Base-by-base conservation (phyloP, 2,797 vertebrate species). In the Pagetopsis macropterus region DNA sequence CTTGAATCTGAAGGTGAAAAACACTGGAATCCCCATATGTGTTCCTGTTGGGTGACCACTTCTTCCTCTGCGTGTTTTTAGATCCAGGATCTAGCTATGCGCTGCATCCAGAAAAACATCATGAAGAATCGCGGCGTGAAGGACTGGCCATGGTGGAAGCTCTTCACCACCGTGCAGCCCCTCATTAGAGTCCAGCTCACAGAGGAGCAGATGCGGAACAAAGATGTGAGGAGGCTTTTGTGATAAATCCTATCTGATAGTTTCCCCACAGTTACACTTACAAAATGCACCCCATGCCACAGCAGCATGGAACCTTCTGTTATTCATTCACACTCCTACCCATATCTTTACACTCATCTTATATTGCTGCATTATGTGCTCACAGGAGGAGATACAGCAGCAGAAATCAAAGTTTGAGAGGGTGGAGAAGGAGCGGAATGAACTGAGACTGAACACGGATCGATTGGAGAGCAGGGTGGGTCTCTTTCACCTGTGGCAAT, bases 71-170 rank as follows among this genome's bases (percentile, higher is more conserved):
- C 55, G 41, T 37, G 31, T 43, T 65, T 71, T 57, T 49, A 98
- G 97, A 95, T 98, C 88, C 97, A 98, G 88, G 95, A 97, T 92
- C 90, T 98, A 78, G 98, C 98, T 21, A 98, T 99, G 77, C 96
- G 96, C 43, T 99, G 98, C 27, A 95, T 91, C 94, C 91, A 93
- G 78, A 93, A 91, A 59, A 93, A 93, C 88, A 92, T 92, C 75
- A 64, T 96, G 87, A 99, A 98, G 94, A 99, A 98, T 92, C 95
- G 93, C 12, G 96, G 97, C 0, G 98, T 99, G 85, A 99, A 98
- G 88, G 94, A 83, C 86, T 99, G 98, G 98, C 96, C 95, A 23
- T 99, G 98, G 98, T 99, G 98, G 98, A 98, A 96, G 80, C 89
- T 99, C 63, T 98, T 99, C 87, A 99, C 96, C 66, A 98, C 96